Evolutionary conservation across 35 echinoderm and acorn worm species (phyloP), one percentile per base, ranked within the genome.

Genomic region (Hemicentrotus pulcherrimus): DNA sequence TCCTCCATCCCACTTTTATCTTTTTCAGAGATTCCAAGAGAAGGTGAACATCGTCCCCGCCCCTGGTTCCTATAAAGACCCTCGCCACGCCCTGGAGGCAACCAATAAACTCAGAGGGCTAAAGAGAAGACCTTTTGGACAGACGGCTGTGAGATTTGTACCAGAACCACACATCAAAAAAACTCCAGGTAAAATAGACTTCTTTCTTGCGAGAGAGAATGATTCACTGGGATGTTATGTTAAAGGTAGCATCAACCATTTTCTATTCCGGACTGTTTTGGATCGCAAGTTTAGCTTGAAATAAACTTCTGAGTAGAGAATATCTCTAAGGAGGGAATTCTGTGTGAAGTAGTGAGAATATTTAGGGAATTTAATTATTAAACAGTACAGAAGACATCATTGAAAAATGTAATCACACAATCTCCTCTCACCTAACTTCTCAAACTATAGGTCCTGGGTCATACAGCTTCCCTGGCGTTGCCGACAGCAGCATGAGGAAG

Each of bases 11-110:
- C 28, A 16, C 93, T 94, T 32, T n/a, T n/a, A 45, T 47, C 5
- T 90, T 32, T 94, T 96, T 33, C 97, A 99, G 98, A 91, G 98
- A 87, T 99, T 99, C 94, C 18, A 24, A 41, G 96, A 95, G 30
- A n/a, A 61, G 4, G 96, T 92, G 48, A 95, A 95, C 24, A 65
- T 88, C 9, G 95, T 86, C 1, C 98, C 97, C 31, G 96, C 98
- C 59, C 98, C 98, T 16, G 98, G 98, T 4, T 95, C 97, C 7
- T 99, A 99, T 94, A 99, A 99, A 94, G 98, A 99, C 94, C 98
- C 98, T 91, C 96, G 98, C n/a, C 98, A 99, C 91, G 95, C 98
- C 9, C 91, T 99, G 55, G 98, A 99, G 95, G 97, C 97, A 18
- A 86, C 98, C 45, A 98, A 98, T 87, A 98, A 95, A 94, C 94